phyloP scores from a whole-genome alignment of 2,113 vertebrate genomes.

The Peromyscus californicus region DNA sequence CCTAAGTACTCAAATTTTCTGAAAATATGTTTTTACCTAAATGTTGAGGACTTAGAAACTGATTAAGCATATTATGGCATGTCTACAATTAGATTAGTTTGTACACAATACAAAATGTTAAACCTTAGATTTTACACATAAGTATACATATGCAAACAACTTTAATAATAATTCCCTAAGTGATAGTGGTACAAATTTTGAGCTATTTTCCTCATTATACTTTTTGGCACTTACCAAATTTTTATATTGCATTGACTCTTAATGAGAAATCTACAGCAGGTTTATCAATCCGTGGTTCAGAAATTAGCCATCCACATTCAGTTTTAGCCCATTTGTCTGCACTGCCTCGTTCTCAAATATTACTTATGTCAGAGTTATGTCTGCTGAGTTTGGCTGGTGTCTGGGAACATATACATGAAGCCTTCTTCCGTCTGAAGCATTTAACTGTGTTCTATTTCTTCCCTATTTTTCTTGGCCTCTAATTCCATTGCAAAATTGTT shows the following conservation, averaged over 20 bases:
- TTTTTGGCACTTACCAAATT: neutral
- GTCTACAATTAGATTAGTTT: conserved; percentile 13
- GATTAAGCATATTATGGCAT: conserved; percentile 24
- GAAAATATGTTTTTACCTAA: conserved; percentile 20
- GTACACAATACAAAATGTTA: neutral
- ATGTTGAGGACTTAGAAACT: conserved; percentile 34
- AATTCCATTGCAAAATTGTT: neutral
- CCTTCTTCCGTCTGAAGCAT: neutral
- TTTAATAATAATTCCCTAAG: neutral
- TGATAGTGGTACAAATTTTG: neutral
- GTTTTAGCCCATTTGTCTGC: neutral
- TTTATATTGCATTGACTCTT: conserved; percentile 1
- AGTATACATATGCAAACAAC: neutral
- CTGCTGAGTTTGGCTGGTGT: neutral
- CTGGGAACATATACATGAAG: neutral
- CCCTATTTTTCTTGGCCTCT: neutral
- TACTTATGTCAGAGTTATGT: neutral
- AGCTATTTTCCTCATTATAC: neutral
- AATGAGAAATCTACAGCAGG: neutral
- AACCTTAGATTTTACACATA: neutral
- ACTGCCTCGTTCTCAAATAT: neutral
- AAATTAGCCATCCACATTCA: conserved; percentile 11
- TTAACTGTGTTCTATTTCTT: neutral
- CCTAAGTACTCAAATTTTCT: conserved; percentile 23
- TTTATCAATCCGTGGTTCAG: neutral